Conservation (phyloP, 2,797 vertebrate genomes). For the Myotis myotis region DNA sequence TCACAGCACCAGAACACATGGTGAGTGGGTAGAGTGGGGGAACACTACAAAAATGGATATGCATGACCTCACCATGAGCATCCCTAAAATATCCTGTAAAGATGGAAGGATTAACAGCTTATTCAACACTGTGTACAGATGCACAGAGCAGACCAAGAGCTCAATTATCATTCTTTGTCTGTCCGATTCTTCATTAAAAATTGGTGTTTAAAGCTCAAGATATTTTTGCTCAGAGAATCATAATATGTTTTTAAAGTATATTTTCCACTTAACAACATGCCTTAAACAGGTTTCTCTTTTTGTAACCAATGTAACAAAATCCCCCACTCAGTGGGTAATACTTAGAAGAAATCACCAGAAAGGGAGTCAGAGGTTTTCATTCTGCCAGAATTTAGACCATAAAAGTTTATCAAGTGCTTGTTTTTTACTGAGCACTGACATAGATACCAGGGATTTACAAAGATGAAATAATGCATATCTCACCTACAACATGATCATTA, state of each 20-base stretch:
- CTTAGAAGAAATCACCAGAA: constrained; percentile 40
- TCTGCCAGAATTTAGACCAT: not conserved
- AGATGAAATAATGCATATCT: constrained; percentile 33
- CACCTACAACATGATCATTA: not conserved
- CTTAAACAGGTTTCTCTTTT: constrained; percentile 54
- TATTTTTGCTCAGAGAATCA: constrained; percentile 59
- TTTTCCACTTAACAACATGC: constrained; percentile 60
- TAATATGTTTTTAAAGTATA: constrained; percentile 48
- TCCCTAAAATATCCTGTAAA: constrained; percentile 84
- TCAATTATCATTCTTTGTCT: constrained; percentile 67
- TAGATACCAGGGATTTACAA: constrained; percentile 26
- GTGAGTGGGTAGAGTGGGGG: constrained; percentile 87
- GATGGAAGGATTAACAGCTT: constrained; percentile 81
- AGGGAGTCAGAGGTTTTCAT: not conserved
- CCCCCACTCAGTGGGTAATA: not conserved
- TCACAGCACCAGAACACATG: constrained; percentile 84
- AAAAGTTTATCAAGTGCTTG: not conserved
- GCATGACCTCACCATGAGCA: constrained; percentile 82
- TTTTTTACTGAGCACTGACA: not conserved
- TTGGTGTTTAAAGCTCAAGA: constrained; percentile 53
- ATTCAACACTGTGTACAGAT: constrained; percentile 78
- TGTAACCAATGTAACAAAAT: constrained; percentile 18
- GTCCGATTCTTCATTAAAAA: constrained; percentile 68
- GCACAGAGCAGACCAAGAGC: constrained; percentile 69
- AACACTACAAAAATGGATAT: constrained; percentile 83